Conservation (phyloP, 2,113 vertebrate genomes). For the Tympanuchus pallidicinctus region DNA sequence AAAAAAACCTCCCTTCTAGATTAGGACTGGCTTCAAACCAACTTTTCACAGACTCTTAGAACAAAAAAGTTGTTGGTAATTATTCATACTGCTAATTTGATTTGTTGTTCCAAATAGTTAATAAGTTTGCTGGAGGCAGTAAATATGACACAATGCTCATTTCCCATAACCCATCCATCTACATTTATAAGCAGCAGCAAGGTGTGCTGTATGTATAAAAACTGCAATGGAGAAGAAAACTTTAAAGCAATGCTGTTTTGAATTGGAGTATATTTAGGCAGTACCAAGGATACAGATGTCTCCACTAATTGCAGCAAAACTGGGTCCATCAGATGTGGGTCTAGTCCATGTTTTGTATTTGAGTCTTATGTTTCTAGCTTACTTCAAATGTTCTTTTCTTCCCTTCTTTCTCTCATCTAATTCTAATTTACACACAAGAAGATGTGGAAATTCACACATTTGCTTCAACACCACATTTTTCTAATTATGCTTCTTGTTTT, state of each 20-base stretch:
- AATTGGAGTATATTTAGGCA: background rate
- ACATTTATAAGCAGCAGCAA: background rate
- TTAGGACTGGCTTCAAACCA: background rate
- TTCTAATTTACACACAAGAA: background rate
- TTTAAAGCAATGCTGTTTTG: background rate
- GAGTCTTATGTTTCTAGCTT: background rate
- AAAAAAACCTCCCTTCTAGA: background rate
- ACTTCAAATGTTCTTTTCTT: background rate
- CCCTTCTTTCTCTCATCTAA: background rate
- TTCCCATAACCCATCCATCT: background rate
- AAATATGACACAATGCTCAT: background rate
- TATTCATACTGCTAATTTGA: conserved; percentile 5
- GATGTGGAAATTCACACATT: background rate
- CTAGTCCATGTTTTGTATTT: background rate
- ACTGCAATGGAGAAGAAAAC: background rate
- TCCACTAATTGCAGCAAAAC: background rate
- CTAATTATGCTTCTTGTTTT: background rate
- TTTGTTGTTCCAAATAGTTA: background rate
- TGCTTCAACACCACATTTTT: background rate
- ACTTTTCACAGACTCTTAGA: background rate
- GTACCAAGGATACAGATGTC: background rate
- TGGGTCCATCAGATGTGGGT: background rate
- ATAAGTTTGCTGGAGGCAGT: background rate
- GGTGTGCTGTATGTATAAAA: background rate
- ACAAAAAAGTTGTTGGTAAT: background rate